Conservation (phyloP, 2,797 vertebrate species). For the Enteromius radiatus region DNA sequence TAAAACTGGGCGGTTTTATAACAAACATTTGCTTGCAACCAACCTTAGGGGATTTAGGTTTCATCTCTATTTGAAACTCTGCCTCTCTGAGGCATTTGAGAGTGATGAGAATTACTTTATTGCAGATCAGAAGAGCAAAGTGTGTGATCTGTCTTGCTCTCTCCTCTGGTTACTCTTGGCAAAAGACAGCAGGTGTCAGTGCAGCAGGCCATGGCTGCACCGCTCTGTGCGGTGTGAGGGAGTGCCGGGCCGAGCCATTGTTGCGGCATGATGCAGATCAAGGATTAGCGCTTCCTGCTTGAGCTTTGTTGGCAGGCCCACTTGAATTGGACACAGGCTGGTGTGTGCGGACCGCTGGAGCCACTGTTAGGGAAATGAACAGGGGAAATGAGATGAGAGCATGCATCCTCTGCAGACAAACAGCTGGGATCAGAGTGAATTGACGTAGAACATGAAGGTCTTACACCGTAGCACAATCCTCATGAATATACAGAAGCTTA, state of each 20-base stretch:
- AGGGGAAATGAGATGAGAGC: constrained; percentile 62
- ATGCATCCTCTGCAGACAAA: constrained; percentile 55
- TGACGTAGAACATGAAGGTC: constrained; percentile 13
- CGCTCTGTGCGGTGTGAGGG: constrained; percentile 54
- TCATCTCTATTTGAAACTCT: neutral
- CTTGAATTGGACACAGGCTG: constrained; percentile 78
- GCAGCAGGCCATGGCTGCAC: constrained; percentile 54
- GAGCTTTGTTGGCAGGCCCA: constrained; percentile 77
- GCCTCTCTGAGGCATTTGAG: constrained; percentile 6
- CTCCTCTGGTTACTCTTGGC: constrained; percentile 67
- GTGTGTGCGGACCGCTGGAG: constrained; percentile 60
- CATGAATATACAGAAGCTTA: constrained; percentile 41
- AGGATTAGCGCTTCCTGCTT: constrained; percentile 83
- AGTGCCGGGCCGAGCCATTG: constrained; percentile 70
- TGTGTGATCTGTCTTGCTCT: constrained; percentile 10
- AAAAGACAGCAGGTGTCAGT: constrained; percentile 67
- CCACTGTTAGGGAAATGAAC: constrained; percentile 68
- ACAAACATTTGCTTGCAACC: constrained; percentile 3
- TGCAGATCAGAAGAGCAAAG: constrained; percentile 1
- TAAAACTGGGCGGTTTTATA: neutral
- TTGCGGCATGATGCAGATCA: constrained; percentile 77
- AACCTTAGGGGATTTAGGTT: neutral
- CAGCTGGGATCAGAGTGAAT: constrained; percentile 62
- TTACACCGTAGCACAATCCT: constrained; percentile 11
- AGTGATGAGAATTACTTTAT: constrained; percentile 11